These are phyloP conservation scores for Falco peregrinus DNA, from an alignment of 2,797 vertebrate species.

Conservation along the genomic window DNA sequence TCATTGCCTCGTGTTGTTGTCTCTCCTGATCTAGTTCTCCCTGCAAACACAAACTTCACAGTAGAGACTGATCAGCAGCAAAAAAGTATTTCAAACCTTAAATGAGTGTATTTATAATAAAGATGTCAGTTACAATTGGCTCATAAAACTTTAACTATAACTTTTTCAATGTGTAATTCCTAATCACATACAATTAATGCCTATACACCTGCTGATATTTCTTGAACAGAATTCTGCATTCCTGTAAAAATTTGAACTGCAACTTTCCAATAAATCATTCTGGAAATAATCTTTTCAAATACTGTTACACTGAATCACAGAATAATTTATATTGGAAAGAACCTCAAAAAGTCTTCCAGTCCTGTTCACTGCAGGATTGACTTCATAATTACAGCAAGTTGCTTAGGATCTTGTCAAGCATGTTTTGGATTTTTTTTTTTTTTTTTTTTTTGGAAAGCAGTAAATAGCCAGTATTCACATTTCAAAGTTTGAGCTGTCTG, in stretches of 20 bases:
- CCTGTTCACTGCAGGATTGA: not conserved
- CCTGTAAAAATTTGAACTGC: not conserved
- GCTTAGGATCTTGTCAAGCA: not conserved
- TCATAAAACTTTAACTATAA: not conserved
- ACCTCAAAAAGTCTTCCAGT: not conserved
- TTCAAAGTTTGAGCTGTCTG: not conserved
- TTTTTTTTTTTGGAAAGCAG: not conserved
- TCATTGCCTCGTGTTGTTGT: constrained; percentile 88
- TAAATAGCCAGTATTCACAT: not conserved
- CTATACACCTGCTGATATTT: not conserved
- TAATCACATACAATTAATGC: not conserved
- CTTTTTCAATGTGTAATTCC: not conserved
- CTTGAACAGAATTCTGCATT: not conserved
- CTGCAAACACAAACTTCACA: constrained; percentile 76
- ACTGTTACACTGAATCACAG: not conserved
- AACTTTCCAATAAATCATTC: not conserved
- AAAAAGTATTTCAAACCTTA: constrained; percentile 21
- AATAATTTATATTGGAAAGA: not conserved
- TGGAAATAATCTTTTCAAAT: not conserved
- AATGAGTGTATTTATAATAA: not conserved
- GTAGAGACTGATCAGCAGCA: constrained; percentile 44
- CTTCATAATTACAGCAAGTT: not conserved
- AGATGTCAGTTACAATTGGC: not conserved
- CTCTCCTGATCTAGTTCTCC: constrained; percentile 91
- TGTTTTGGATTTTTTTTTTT: not conserved